These are phyloP conservation scores for Catocala nupta DNA, from an alignment of 2,888 invertebrate species.

Conservation along the genomic window DNA sequence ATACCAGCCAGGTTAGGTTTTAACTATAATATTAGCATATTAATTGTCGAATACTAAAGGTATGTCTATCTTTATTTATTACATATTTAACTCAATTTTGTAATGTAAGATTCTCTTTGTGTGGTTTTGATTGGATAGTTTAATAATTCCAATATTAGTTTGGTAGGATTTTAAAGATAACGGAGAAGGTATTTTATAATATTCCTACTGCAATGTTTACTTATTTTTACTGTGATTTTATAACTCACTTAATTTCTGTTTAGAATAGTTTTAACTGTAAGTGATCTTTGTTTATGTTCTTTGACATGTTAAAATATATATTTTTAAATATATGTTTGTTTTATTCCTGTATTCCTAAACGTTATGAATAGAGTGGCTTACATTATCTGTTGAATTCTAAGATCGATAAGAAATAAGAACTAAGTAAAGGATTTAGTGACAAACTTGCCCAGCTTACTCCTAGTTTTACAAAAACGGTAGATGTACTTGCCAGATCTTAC, in stretches of 20 bases:
- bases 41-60: constrained; percentile 34
- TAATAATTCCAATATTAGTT: constrained; percentile 31
- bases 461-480: no score
- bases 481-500: no score
- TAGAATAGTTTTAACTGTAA: constrained; percentile 64
- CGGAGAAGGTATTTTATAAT: constrained; percentile 30
- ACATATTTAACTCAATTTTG: constrained; percentile 36
- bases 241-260: constrained; percentile 64
- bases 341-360: no score
- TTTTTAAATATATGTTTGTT: constrained; percentile 24
- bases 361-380: no score
- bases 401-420: no score
- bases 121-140: constrained; percentile 26
- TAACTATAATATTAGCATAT: constrained; percentile 23
- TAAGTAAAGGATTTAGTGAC: no score
- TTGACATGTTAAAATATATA: constrained; percentile 54
- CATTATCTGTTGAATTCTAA: no score
- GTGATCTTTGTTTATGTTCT: constrained; percentile 61
- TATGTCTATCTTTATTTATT: constrained; percentile 48
- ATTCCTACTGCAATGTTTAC: constrained; percentile 43
- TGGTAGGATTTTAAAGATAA: constrained; percentile 32
- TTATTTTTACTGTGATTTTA: constrained; percentile 79
- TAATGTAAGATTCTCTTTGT: constrained; percentile 21
- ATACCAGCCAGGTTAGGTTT: constrained; percentile 35
- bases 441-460: no score